Evolutionary conservation across 37 sponge, comb jelly and placozoan species (phyloP).

Genomic region (Mnemiopsis leidyi): DNA sequence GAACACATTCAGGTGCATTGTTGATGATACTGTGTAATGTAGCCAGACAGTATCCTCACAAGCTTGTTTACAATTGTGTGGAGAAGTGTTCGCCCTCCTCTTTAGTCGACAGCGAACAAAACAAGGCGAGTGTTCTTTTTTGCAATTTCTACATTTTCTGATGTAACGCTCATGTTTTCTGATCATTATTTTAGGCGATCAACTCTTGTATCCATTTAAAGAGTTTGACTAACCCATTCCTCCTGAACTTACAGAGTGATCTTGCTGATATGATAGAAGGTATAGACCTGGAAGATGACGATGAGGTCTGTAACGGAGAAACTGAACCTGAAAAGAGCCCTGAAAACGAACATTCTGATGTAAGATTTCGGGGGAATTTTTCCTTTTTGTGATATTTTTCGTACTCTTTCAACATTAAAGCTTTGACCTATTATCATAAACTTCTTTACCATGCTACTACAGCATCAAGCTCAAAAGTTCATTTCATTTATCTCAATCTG

Average conservation of each 20-base stretch:
- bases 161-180: too few species aligned
- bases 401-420: too few species aligned
- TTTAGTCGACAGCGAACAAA: constrained; percentile 14
- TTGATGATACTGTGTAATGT: constrained; percentile 47
- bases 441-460: too few species aligned
- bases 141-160: too few species aligned
- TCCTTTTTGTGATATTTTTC: too few species aligned
- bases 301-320: neutral
- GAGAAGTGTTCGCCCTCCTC: constrained; percentile 4
- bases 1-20: neutral
- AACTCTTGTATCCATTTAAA: too few species aligned
- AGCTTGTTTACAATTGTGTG: constrained; percentile 61
- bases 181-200: too few species aligned
- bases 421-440: too few species aligned
- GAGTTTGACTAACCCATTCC: neutral
- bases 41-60: constrained; percentile 58
- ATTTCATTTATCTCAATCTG: too few species aligned
- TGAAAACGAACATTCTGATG: neutral
- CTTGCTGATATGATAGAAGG: constrained; percentile 60
- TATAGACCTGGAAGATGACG: constrained; percentile 40
- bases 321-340: neutral
- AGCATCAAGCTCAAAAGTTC: too few species aligned
- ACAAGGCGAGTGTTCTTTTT: constrained; percentile 33
- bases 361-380: too few species aligned
- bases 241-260: constrained; percentile 54